Base-by-base conservation (phyloP, 2,888 invertebrate species). In the Eupithecia inturbata region DNA sequence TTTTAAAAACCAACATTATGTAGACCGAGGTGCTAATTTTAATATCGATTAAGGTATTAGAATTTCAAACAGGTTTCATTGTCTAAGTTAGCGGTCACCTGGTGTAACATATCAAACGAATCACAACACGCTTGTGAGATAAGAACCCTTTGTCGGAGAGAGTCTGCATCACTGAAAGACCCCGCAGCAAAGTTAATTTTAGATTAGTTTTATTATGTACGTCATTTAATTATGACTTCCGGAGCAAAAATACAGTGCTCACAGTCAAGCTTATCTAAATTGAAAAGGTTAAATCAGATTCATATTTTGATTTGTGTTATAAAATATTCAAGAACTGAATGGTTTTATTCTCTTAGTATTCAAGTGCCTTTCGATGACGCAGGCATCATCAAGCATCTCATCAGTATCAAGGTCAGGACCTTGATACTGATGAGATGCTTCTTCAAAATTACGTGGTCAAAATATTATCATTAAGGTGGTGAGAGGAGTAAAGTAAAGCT, bases 201-300 rank as follows among this genome's bases (percentile, higher is more conserved):
- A 82, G 81, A 82, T 82, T 82, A 80, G 81, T 84, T 84, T 81
- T 82, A 82, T 81, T 80, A 79, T 78, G 79, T 77, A 74, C 82
- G 78, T 81, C 82, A 79, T 82, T n/a, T n/a, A n/a, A n/a, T n/a
- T 81, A 83, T 74, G 80, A 81, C 83, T 86, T 87, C 87, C 87
- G 82, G 69, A 78, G 79, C 73, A 68, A 76, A 74, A 78, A 80
- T 76, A 82, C 81, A 81, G 81, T 80, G 79, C 79, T 82, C 77
- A 83, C 80, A 83, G 83, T 82, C 82, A 78, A 77, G 75, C 36
- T 57, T 70, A 76, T 73, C 63, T 67, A 22, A 63, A 60, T 53
- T 66, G 4, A 67, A 70, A 70, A 60, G 41, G 49, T 74, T 60
- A 53, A 74, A 68, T 68, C 68, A 31, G 68, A 68, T 70, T 22